Evolutionary conservation across 1,140 invertebrate genomes (phyloP).

Genomic region (Pemphigus obesinymphae): DNA sequence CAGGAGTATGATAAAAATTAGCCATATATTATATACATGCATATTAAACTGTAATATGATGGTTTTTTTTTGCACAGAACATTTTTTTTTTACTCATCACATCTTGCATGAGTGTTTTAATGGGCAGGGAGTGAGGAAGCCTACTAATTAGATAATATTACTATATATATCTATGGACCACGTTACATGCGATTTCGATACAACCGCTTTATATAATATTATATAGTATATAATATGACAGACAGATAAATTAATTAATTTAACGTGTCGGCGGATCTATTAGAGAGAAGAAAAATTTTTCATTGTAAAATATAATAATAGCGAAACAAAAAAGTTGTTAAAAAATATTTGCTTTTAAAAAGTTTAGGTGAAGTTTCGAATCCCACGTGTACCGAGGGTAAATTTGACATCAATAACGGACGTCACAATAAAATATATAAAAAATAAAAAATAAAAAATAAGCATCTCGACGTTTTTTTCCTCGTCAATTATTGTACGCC

Average conservation of each 20-base stretch:
- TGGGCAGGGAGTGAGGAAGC: no score
- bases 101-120: no score
- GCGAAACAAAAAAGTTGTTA: constrained; percentile 20
- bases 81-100: no score
- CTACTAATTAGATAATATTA: no score
- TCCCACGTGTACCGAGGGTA: constrained; percentile 5
- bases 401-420: constrained; percentile 34
- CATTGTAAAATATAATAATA: neutral
- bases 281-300: neutral
- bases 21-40: no score
- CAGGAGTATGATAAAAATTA: no score
- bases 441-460: neutral
- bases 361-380: constrained; percentile 27
- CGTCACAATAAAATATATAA: constrained; percentile 13
- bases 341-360: constrained; percentile 30
- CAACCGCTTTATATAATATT: no score
- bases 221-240: neutral
- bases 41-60: no score
- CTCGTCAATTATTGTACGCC: constrained; percentile 18
- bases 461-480: neutral
- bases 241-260: neutral
- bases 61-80: no score
- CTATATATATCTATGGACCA: no score
- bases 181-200: no score
- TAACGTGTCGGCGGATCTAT: neutral